Evolutionary conservation across 2,113 vertebrate genomes (phyloP).

Genomic region (Prolemur simus): DNA sequence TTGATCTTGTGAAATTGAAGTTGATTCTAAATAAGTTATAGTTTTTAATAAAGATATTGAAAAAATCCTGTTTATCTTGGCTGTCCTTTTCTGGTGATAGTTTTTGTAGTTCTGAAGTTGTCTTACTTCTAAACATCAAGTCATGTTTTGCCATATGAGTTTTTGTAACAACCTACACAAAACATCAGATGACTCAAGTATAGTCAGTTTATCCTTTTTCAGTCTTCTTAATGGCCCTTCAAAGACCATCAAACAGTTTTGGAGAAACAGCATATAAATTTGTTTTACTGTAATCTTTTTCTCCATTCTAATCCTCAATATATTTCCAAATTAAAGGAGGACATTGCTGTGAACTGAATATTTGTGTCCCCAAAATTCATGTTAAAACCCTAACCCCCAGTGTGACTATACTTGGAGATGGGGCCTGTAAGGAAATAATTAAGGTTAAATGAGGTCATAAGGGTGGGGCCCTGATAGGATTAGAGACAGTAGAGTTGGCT

Average conservation of each 20-base stretch:
- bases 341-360: not conserved
- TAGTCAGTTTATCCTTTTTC: not conserved
- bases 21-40: not conserved
- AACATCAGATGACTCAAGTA: not conserved
- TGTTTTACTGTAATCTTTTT: not conserved
- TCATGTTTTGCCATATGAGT: not conserved
- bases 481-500: not conserved
- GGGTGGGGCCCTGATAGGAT: not conserved
- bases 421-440: not conserved
- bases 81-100: not conserved
- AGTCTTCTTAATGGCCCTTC: not conserved
- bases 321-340: not conserved
- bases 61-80: not conserved
- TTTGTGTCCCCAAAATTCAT: not conserved
- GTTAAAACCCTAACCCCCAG: not conserved
- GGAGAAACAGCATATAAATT: not conserved
- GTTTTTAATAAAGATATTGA: not conserved
- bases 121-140: not conserved
- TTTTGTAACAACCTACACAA: not conserved
- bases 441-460: not conserved
- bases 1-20: not conserved
- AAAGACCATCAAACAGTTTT: not conserved
- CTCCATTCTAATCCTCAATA: not conserved
- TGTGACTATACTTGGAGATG: not conserved
- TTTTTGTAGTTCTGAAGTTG: not conserved